Evolutionary conservation across 2,113 vertebrate genomes (phyloP).

Genomic region (Stegostoma tigrinum): DNA sequence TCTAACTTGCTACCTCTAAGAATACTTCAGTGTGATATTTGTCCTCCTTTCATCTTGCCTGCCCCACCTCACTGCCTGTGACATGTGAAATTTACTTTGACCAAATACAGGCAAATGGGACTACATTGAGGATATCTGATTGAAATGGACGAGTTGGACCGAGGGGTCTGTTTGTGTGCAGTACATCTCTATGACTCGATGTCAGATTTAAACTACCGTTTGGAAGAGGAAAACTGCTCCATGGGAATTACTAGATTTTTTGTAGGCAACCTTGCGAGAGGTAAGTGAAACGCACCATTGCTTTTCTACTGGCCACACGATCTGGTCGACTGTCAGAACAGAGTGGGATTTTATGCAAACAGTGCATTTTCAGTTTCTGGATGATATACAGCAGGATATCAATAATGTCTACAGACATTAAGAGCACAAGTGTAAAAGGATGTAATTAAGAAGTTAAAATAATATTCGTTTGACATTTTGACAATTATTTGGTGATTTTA

Average conservation of each 20-base stretch:
- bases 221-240: background rate
- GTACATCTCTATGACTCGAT: too few species aligned
- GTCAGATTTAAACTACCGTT: background rate
- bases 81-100: background rate
- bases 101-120: too few species aligned
- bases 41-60: too few species aligned
- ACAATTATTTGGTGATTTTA: background rate
- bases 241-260: background rate
- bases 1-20: background rate
- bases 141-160: too few species aligned
- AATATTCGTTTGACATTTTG: background rate
- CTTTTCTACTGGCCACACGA: background rate
- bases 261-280: background rate
- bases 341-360: background rate
- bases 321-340: background rate
- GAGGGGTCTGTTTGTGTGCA: too few species aligned
- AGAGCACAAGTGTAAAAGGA: background rate
- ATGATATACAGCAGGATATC: background rate
- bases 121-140: too few species aligned
- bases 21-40: background rate
- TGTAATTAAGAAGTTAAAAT: background rate
- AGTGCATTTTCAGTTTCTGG: background rate
- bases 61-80: background rate
- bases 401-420: background rate
- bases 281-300: background rate